Evolutionary conservation across 1,140 invertebrate species (phyloP).

Genomic region (Drosophila tropicalis): DNA sequence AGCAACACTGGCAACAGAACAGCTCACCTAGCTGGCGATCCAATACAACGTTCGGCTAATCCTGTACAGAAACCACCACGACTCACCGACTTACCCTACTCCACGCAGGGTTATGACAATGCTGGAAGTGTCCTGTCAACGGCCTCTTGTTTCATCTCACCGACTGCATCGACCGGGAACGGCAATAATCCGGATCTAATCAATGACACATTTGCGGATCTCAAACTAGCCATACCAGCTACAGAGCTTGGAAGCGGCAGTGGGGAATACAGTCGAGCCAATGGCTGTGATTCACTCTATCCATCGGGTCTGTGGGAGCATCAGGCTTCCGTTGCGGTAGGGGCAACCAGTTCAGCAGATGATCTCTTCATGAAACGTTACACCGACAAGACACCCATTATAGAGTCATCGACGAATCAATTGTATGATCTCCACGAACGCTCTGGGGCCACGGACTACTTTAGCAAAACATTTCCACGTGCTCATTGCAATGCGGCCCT

Average conservation of each 20-base stretch:
- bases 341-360: slow-evolving; percentile 82
- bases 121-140: slow-evolving; percentile 86
- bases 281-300: slow-evolving; percentile 87
- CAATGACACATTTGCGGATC: slow-evolving; percentile 87
- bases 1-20: slow-evolving; percentile 27
- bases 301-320: slow-evolving; percentile 88
- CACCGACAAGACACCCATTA: slow-evolving; percentile 90
- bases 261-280: slow-evolving; percentile 88
- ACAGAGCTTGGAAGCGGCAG: slow-evolving; percentile 77
- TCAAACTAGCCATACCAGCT: slow-evolving; percentile 55
- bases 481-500: slow-evolving; percentile 45
- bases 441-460: slow-evolving; percentile 83
- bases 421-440: slow-evolving; percentile 81
- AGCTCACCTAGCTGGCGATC: slow-evolving; percentile 44
- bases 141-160: slow-evolving; percentile 87
- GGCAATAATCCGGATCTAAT: slow-evolving; percentile 93
- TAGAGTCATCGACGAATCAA: slow-evolving; percentile 83
- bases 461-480: slow-evolving; percentile 85
- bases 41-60: slow-evolving; percentile 85
- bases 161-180: slow-evolving; percentile 86
- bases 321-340: slow-evolving; percentile 22
- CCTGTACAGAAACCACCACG: slow-evolving; percentile 88
- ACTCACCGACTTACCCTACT: slow-evolving; percentile 86
- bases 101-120: slow-evolving; percentile 86
- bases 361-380: slow-evolving; percentile 85